Evolutionary conservation across 2,113 vertebrate genomes (phyloP), one percentile per base, ranked within the genome.

Genomic region (Strix aluco): DNA sequence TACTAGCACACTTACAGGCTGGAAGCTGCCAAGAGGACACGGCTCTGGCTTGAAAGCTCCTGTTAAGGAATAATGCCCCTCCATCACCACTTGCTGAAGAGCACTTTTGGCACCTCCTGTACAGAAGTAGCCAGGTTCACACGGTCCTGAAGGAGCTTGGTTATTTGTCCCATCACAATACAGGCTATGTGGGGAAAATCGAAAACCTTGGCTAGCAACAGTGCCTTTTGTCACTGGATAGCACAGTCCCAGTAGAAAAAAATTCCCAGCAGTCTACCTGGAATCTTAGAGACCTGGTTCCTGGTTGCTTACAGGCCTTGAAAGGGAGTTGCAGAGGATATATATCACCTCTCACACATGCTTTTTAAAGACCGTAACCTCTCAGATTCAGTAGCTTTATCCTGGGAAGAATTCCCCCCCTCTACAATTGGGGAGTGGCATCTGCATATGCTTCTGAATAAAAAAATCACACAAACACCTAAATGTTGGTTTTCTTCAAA

Each of bases 111-210:
- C 98, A 80, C 98, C 98, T 49, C 97, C 98, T 13, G 97, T 97
- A 62, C 99, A 99, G 96, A 98, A 99, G 91, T 98, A 99, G n/a
- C 99, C 99, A 42, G 98, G 91, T 54, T 97, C 96, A 94, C 99
- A 99, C 1, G 54, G 97, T 47, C 99, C 99, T 2, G 98, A 98
- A 6, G 99, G 99, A 67, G 97, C 94, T 12, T 97, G 98, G 89
- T 81, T 98, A 83, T 97, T 98, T 61, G 92, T 97, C 34, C 98
- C 98, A 94, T 96, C 97, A 94, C 99, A 99, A 75, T 98, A 99
- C 22, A 98, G 81, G 65, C 97, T 98, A 26, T 5, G 6, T 7
- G 25, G 5, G 11, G 36, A 40, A 27, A 58, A 27, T 4, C 6
- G 84, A 29, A 29, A 52, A 5, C 6, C 17, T 15, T n/a, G 5